Percentiles rank a stretch among this genome's conserved stretches.
phyloP scores from a whole-genome alignment of 2,888 invertebrate species.

The Thelaira solivaga region DNA sequence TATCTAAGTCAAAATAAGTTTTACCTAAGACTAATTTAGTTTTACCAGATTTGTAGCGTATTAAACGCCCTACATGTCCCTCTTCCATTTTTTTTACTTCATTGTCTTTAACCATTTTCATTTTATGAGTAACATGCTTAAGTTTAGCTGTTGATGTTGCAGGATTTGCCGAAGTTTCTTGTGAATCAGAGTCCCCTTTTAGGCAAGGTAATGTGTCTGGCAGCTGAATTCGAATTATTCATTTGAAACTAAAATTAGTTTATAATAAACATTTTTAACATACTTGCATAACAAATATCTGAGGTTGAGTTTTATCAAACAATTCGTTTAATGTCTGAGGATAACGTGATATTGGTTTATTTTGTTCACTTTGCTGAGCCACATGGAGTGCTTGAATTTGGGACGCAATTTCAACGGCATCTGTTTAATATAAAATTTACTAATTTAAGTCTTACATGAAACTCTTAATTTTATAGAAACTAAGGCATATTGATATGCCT shows the following conservation, averaged over 20 bases:
- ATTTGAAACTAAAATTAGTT: not conserved
- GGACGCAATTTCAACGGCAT: constrained; percentile 65
- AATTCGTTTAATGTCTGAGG: constrained; percentile 71
- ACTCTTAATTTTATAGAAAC: too few species aligned
- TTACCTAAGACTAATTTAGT: constrained; percentile 80
- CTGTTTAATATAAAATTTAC: constrained; percentile 13
- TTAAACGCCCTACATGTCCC: constrained; percentile 80
- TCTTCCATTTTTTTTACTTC: constrained; percentile 77
- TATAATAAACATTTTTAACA: not conserved
- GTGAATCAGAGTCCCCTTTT: constrained; percentile 62
- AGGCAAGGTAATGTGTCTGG: constrained; percentile 72
- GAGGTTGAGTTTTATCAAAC: constrained; percentile 68
- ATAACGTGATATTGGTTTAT: constrained; percentile 65
- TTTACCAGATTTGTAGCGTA: constrained; percentile 80
- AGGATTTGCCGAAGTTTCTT: constrained; percentile 30
- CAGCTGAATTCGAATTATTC: constrained; percentile 65
- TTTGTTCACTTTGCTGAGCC: constrained; percentile 58
- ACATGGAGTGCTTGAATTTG: constrained; percentile 68
- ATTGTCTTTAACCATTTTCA: constrained; percentile 36
- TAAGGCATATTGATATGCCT: not conserved
- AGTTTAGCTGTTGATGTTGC: constrained; percentile 18
- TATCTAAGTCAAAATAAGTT: constrained; percentile 79
- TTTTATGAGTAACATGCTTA: not conserved
- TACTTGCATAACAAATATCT: constrained; percentile 75
- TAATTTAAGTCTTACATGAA: not conserved